A percentile compares a stretch with the other conserved stretches of the same genome.
Conservation (phyloP, 2,113 vertebrate genomes). For the Onychorhynchus coronatus region DNA sequence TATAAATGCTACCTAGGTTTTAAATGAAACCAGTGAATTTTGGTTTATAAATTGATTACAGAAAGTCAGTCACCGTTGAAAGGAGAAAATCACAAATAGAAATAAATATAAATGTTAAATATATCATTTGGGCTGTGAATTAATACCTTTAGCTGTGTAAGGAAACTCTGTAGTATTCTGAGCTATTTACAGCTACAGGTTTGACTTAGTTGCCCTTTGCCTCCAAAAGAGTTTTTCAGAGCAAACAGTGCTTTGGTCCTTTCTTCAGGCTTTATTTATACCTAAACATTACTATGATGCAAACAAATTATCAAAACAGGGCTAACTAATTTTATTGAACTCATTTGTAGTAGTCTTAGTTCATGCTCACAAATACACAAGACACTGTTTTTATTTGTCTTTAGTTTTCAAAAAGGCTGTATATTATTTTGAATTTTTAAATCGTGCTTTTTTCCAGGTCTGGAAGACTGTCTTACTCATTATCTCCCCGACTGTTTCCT, state of each 20-base stretch:
- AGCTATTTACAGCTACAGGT: slow-evolving; percentile 20
- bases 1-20: slow-evolving; percentile 24
- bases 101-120: slow-evolving; percentile 24
- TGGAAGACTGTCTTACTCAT: neutral
- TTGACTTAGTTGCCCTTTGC: neutral
- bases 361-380: neutral
- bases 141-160: slow-evolving; percentile 4
- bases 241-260: neutral
- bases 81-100: neutral
- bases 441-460: neutral
- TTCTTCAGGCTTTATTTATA: neutral
- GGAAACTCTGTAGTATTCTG: neutral
- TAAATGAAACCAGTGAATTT: slow-evolving; percentile 21
- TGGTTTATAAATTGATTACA: slow-evolving; percentile 26
- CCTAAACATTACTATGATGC: neutral
- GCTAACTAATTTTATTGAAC: neutral
- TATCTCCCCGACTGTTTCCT: neutral
- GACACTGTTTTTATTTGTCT: neutral
- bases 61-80: slow-evolving; percentile 18
- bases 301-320: neutral
- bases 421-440: neutral
- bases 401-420: neutral
- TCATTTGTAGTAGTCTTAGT: neutral
- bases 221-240: neutral
- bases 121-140: neutral